phyloP scores from a whole-genome alignment of 2,888 invertebrate species.

The Dromius quadrimaculatus region DNA sequence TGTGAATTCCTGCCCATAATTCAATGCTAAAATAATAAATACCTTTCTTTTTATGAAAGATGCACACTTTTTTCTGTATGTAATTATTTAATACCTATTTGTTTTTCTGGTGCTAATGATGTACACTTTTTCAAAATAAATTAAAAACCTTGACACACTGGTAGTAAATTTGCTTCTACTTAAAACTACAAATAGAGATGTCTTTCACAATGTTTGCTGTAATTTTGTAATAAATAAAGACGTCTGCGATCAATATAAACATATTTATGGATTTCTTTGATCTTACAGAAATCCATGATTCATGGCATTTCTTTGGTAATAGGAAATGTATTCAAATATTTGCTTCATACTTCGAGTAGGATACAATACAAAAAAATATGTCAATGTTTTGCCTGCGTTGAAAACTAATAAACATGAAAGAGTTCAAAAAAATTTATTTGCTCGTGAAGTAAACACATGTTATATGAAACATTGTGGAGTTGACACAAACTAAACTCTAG shows the following conservation, averaged over 20 bases:
- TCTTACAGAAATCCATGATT: too few relatives aligned
- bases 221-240: constrained; percentile 28
- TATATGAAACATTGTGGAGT: too few relatives aligned
- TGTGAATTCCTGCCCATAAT: too few relatives aligned
- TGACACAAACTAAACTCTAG: too few relatives aligned
- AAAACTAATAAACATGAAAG: too few relatives aligned
- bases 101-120: constrained; percentile 17
- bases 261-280: not conserved
- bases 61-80: not conserved
- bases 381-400: too few relatives aligned
- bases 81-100: constrained; percentile 10
- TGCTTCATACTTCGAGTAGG: too few relatives aligned
- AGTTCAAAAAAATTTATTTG: too few relatives aligned
- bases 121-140: constrained; percentile 4
- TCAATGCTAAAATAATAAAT: constrained; percentile 23
- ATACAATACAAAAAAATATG: too few relatives aligned
- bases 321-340: too few relatives aligned
- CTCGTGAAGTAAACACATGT: too few relatives aligned
- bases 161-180: constrained; percentile 16
- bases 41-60: constrained; percentile 2
- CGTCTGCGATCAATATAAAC: constrained; percentile 14
- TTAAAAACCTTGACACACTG: constrained; percentile 27
- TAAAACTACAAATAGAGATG: constrained; percentile 24
- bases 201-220: constrained; percentile 29
- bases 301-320: too few relatives aligned